phyloP scores from a whole-genome alignment of 2,113 vertebrate genomes.

The Sinocyclocheilus maitianheensis region DNA sequence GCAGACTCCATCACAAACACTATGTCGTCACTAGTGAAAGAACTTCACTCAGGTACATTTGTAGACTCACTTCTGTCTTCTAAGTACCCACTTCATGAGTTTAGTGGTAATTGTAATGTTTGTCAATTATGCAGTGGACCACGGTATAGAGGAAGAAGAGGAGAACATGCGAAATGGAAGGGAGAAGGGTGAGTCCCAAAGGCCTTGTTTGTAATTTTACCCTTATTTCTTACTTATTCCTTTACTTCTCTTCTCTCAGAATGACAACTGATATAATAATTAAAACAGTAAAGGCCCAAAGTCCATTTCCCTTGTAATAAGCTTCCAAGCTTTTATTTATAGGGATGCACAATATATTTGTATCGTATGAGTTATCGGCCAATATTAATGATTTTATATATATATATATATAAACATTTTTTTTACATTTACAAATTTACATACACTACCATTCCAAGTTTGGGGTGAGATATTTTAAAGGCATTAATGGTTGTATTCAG shows the following conservation, averaged over 20 bases:
- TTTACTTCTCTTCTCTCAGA: background rate
- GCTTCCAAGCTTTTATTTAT: background rate
- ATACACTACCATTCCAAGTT: background rate
- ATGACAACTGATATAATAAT: background rate
- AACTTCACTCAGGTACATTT: slow-evolving; percentile 88
- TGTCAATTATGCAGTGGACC: slow-evolving; percentile 78
- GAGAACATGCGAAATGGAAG: slow-evolving; percentile 88
- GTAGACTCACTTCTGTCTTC: background rate
- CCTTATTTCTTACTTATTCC: background rate
- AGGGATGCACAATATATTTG: background rate
- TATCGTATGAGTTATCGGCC: background rate
- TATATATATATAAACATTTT: background rate
- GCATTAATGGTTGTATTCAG: background rate
- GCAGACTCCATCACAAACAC: slow-evolving; percentile 97
- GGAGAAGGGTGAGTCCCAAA: slow-evolving; percentile 80
- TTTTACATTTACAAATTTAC: background rate
- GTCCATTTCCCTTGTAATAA: background rate
- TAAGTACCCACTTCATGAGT: background rate
- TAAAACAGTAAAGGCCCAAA: background rate
- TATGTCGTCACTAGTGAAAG: slow-evolving; percentile 95
- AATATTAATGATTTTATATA: background rate
- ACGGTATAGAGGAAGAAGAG: slow-evolving; percentile 82
- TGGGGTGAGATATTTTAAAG: background rate
- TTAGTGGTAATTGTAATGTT: background rate
- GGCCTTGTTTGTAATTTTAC: background rate